Conservation (phyloP, 2,113 vertebrate species). For the Callopanchax toddi region DNA sequence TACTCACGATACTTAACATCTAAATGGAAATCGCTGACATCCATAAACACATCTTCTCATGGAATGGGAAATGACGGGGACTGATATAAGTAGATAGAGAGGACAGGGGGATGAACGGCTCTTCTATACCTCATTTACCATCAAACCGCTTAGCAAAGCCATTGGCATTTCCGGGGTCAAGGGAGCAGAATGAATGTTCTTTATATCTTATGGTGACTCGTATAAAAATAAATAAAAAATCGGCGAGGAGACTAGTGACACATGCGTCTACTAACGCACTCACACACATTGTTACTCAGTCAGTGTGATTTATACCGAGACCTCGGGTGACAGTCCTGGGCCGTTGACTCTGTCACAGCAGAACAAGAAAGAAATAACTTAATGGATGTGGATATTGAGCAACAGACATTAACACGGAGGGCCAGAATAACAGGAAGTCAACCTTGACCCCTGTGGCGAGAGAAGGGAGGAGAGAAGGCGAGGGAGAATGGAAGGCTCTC, state of each 20-base stretch:
- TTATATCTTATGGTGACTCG: conserved; percentile 60
- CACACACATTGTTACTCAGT: conserved; percentile 23
- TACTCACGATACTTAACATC: conserved; percentile 43
- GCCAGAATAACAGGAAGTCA: conserved; percentile 74
- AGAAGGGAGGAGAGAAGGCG: conserved; percentile 25
- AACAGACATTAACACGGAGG: conserved; percentile 59
- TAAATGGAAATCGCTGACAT: conserved; percentile 60
- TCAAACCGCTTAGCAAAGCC: conserved; percentile 77
- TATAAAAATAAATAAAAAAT: conserved; percentile 61
- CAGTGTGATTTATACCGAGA: conserved; percentile 66
- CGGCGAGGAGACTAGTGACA: conserved; percentile 22
- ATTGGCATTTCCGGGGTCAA: conserved; percentile 81
- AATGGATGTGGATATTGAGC: conserved; percentile 67
- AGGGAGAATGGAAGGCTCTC: conserved; percentile 25
- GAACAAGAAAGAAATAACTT: conserved; percentile 67
- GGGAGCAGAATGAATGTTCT: conserved; percentile 68
- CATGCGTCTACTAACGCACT: conserved; percentile 17
- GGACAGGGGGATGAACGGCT: conserved; percentile 55
- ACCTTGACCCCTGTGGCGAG: conserved; percentile 63
- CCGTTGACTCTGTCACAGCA: conserved; percentile 68
- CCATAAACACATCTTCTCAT: conserved; percentile 73
- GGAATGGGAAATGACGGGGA: conserved; percentile 70
- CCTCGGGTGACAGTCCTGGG: conserved; percentile 66
- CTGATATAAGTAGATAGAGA: conserved; percentile 75
- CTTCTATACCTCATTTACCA: conserved; percentile 82